Base-by-base conservation (phyloP, 2,888 invertebrate genomes). In the Eupithecia dodoneata region DNA sequence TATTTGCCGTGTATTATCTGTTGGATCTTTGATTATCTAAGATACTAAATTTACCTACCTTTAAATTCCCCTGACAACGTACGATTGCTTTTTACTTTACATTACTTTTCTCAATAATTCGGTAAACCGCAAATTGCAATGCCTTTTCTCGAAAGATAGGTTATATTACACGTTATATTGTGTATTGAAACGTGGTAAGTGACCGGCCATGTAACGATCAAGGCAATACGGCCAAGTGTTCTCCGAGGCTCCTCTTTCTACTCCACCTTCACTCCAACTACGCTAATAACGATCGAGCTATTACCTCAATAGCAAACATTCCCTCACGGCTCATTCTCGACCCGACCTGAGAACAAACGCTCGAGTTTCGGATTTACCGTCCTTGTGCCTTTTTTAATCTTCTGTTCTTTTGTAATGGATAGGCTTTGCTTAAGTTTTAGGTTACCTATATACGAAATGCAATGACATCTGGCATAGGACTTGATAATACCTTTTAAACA, bases 241-340 rank as follows among this genome's bases (percentile, higher is more conserved):
- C 77, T 83, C 77, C 72, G 80, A 81, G 70, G 76, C n/a, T 74
- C 45, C 78, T 78, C n/a, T n/a, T n/a, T n/a, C n/a, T n/a, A n/a
- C n/a, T n/a, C n/a, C n/a, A n/a, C n/a, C n/a, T n/a, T n/a, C n/a
- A n/a, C 83, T 84, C 80, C 81, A 87, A 87, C 86, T 86, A 83
- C 79, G 85, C 84, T 88, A 86, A 90, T 86, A 89, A 88, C 86
- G 87, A 87, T 82, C 84, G 85, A 81, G 86, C 86, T 87, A 90
- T 90, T 89, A 89, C 88, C 88, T 87, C 81, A 84, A 85, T 80
- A 83, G 86, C 85, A 86, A 88, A 87, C 87, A 87, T 87, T 87
- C 83, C 80, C 81, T 84, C 86, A 41, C 44, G 52, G 55, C 18
- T 55, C 55, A 47, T 55, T 70, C 49, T 66, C 49, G 49, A 49